Conservation (phyloP, 2,113 vertebrate genomes). For the Cephalopholis sonnerati region DNA sequence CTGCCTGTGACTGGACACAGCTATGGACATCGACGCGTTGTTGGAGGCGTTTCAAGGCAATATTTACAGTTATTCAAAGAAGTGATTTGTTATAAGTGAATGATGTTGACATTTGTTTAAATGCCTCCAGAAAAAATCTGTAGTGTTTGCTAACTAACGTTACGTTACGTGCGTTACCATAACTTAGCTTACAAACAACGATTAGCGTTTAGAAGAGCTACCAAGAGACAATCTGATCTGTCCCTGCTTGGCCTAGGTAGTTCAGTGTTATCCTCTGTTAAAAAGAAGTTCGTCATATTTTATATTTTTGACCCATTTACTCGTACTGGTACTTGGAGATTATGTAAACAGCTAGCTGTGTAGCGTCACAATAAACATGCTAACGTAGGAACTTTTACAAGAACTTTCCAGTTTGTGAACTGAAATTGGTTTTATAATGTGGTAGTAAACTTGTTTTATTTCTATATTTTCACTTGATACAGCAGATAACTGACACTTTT, state of each 20-base stretch:
- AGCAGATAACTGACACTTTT: background rate
- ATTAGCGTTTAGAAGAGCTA: slow-evolving; percentile 9
- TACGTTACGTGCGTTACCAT: slow-evolving; percentile 46
- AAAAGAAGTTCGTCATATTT: background rate
- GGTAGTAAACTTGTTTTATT: background rate
- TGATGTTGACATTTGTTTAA: background rate
- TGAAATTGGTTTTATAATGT: background rate
- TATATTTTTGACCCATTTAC: background rate
- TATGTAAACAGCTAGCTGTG: slow-evolving; percentile 56
- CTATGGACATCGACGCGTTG: slow-evolving; percentile 92
- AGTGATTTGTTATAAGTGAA: background rate
- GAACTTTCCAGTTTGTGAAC: slow-evolving; percentile 38
- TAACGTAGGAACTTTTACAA: slow-evolving; percentile 52
- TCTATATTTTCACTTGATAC: background rate
- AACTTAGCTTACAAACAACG: slow-evolving; percentile 49
- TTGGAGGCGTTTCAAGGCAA: slow-evolving; percentile 92
- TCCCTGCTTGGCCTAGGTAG: background rate
- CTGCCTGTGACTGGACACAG: slow-evolving; percentile 77
- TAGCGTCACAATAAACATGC: slow-evolving; percentile 33
- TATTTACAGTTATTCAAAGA: slow-evolving; percentile 38
- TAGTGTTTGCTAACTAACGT: slow-evolving; percentile 48
- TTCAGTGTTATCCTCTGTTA: background rate
- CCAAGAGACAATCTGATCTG: background rate
- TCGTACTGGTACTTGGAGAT: background rate
- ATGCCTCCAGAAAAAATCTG: background rate